Conservation (phyloP, 2,113 vertebrate species). For the Nymphicus hollandicus region DNA sequence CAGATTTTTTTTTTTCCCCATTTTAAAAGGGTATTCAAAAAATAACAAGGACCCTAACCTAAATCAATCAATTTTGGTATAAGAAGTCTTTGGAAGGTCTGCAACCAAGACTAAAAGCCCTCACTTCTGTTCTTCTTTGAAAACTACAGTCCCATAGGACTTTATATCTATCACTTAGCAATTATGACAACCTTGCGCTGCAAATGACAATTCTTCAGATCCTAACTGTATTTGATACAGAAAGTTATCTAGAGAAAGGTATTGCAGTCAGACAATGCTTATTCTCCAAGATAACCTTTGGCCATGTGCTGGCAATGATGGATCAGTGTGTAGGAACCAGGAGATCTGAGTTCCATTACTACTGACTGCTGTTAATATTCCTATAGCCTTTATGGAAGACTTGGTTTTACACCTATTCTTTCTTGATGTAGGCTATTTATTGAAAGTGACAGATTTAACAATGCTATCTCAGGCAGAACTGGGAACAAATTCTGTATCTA, state of each 20-base stretch:
- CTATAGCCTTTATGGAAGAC: not conserved
- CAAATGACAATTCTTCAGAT: not conserved
- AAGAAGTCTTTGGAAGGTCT: not conserved
- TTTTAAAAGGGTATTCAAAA: not conserved
- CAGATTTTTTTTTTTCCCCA: too few species aligned
- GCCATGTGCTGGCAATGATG: not conserved
- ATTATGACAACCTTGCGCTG: not conserved
- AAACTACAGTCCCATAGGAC: not conserved
- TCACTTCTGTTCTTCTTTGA: not conserved
- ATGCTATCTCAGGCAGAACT: not conserved
- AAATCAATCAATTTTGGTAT: not conserved
- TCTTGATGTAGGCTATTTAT: not conserved
- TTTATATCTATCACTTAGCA: not conserved
- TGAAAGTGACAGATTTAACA: not conserved
- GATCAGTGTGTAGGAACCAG: not conserved
- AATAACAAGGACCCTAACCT: not conserved
- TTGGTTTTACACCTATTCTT: not conserved
- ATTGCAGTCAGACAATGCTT: not conserved
- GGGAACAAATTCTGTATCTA: not conserved
- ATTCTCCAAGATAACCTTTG: not conserved
- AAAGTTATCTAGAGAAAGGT: not conserved
- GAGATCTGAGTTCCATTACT: not conserved
- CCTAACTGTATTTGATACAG: not conserved
- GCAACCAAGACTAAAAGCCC: not conserved
- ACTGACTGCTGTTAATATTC: not conserved